Conservation (phyloP, 1,140 invertebrate species). For the Heliconius melpomene region DNA sequence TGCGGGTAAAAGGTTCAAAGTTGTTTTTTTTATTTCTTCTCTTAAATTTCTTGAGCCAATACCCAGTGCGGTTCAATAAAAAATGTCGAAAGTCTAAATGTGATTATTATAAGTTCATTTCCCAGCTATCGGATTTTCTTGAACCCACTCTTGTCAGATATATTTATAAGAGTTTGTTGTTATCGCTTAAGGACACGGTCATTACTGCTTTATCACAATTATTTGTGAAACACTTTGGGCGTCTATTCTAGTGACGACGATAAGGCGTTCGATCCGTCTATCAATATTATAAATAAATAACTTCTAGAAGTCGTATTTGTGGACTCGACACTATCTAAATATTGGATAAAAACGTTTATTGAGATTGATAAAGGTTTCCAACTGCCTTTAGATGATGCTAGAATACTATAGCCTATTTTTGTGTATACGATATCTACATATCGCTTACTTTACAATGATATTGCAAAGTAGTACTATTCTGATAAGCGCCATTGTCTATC, state of each 20-base stretch:
- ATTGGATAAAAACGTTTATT: neutral
- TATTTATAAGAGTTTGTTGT: neutral
- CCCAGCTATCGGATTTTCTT: neutral
- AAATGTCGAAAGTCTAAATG: no score
- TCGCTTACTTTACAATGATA: no score
- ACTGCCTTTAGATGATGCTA: neutral
- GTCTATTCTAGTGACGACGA: neutral
- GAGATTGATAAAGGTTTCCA: neutral
- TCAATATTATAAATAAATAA: constrained; percentile 1
- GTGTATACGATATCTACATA: no score
- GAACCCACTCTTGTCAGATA: neutral
- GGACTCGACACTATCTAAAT: neutral
- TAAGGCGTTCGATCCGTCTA: constrained; percentile 1
- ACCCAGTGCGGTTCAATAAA: no score
- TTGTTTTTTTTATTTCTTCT: no score
- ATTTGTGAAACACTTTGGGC: constrained; percentile 2
- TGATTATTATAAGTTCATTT: neutral
- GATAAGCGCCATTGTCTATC: no score
- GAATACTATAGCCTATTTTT: neutral
- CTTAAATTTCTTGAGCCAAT: no score
- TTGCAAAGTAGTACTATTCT: no score
- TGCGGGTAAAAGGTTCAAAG: no score
- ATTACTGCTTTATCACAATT: neutral
- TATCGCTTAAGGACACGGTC: constrained; percentile 1
- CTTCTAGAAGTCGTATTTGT: neutral